These are phyloP conservation scores for Notothenia rossii DNA, from an alignment of 2,113 vertebrate genomes.

Conservation along the genomic window DNA sequence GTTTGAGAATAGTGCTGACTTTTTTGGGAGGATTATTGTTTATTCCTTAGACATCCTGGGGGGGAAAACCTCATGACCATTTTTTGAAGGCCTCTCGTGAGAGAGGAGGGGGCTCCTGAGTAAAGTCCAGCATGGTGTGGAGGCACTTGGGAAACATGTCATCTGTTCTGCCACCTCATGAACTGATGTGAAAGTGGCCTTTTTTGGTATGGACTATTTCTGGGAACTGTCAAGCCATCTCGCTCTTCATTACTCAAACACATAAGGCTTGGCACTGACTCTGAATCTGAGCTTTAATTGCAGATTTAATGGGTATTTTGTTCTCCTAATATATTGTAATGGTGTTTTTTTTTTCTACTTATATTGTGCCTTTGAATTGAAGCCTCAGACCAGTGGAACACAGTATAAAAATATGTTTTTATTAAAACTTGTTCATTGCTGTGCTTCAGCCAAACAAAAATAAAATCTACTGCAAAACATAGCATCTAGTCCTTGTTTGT, in stretches of 20 bases:
- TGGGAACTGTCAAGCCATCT: background rate
- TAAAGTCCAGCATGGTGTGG: conserved; percentile 46
- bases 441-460: conserved; percentile 42
- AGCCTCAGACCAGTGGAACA: conserved; percentile 16
- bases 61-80: conserved; percentile 74
- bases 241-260: background rate
- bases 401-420: conserved; percentile 64
- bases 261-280: background rate
- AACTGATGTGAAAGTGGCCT: conserved; percentile 59
- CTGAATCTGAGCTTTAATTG: conserved; percentile 7
- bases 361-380: conserved; percentile 44
- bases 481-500: conserved; percentile 34
- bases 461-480: conserved; percentile 11
- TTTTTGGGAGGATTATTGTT: conserved; percentile 94
- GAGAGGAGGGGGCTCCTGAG: conserved; percentile 65
- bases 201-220: conserved; percentile 63
- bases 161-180: conserved; percentile 47
- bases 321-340: background rate
- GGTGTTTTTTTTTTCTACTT: background rate
- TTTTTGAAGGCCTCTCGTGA: conserved; percentile 43
- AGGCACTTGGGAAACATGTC: conserved; percentile 61
- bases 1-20: conserved; percentile 91
- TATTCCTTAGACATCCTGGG: conserved; percentile 93
- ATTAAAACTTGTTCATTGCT: conserved; percentile 48
- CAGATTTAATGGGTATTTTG: background rate